Base-by-base conservation (phyloP, 2,888 invertebrate species). In the Platypus cylindrus region DNA sequence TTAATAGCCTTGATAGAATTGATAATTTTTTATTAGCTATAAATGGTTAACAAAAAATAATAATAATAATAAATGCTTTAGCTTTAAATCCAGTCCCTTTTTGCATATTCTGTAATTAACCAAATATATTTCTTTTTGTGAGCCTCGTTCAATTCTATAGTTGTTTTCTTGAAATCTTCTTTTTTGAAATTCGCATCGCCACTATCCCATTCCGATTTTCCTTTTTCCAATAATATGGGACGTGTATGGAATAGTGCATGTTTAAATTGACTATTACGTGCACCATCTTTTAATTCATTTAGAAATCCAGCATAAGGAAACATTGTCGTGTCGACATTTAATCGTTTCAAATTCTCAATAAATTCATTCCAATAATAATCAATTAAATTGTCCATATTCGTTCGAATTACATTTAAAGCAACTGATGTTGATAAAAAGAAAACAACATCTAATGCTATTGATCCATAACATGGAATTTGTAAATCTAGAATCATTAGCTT, bases 311-410 rank as follows among this genome's bases (percentile, higher is more conserved):
- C 40, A 13, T 30, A 36, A 8, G 33, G 13, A 22, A 31, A 43
- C 5, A 29, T 5, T 9, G 22, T 11, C 8, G 34, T 36, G 14
- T 40, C 36, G 2, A 43, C 32, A 15, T 36, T 34, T 5, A 43
- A 28, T 24, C 34, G 17, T 23, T 28, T 26, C 7, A 43, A 15
- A 18, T 40, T 38, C 16, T 37, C 30, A 7, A 36, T 28, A 5
- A 43, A 31, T 9, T 43, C 27, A 3, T 40, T 25, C 16, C 34
- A 38, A 18, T 43, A 43, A 22, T 25, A 34, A 17, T 36, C 8
- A 11, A 43, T 9, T n/a, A 43, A 38, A 3, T 38, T 17, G 13
- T 40, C 37, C 7, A 40, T 26, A 4, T 32, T 25, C 2, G 14
- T 16, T 15, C 17, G 23, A 16, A 36, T 16, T 1, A 26, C 26